Conservation (phyloP, 2,888 invertebrate species). For the Ophion ellenae region DNA sequence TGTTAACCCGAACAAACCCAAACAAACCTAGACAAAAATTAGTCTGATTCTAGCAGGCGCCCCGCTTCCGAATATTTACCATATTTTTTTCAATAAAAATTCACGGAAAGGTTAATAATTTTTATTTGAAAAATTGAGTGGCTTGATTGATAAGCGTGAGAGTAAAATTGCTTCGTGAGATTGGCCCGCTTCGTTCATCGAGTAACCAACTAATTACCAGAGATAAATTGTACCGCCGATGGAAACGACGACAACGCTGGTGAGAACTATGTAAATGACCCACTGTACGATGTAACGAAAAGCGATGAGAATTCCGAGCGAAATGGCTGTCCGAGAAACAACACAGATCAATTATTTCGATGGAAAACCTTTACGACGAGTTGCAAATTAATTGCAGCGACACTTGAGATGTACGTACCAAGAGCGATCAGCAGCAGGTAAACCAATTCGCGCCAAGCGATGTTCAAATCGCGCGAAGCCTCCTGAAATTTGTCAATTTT, state of each 20-base stretch:
- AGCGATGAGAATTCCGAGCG: constrained; percentile 85
- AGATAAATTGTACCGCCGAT: constrained; percentile 86
- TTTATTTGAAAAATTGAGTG: not conserved
- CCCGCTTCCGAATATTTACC: too few species aligned
- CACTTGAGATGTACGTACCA: constrained; percentile 81
- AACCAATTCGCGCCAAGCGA: constrained; percentile 86
- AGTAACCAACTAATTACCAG: constrained; percentile 84
- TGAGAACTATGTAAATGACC: constrained; percentile 87
- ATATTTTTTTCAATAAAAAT: too few species aligned
- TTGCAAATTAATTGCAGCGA: constrained; percentile 10
- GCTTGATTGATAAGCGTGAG: not conserved
- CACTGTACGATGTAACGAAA: constrained; percentile 86
- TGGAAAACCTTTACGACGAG: constrained; percentile 2
- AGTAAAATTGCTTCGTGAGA: not conserved
- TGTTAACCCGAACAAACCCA: too few species aligned
- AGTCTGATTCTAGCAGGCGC: too few species aligned
- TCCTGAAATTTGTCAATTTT: constrained; percentile 84
- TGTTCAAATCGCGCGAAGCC: constrained; percentile 86
- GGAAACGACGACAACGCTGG: constrained; percentile 85
- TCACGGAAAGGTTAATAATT: not conserved
- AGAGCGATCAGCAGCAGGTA: constrained; percentile 86
- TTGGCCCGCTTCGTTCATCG: not conserved
- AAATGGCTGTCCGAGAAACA: constrained; percentile 83
- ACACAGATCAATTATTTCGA: not conserved
- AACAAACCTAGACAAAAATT: too few species aligned